phyloP scores from a whole-genome alignment of 2,888 invertebrate species.

The Serripes groenlandicus region DNA sequence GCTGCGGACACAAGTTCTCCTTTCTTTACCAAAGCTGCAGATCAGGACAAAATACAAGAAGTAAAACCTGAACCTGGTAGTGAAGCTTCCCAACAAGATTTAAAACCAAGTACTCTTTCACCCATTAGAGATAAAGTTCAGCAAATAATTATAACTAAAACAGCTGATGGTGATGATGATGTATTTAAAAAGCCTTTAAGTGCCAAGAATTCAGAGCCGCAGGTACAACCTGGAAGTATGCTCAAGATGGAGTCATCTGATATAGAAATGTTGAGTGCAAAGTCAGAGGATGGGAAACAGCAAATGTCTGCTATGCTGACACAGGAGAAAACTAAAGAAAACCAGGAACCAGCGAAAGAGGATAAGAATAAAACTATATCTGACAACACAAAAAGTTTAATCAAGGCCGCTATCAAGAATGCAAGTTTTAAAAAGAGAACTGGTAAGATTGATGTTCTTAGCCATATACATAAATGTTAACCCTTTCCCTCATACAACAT shows the following conservation, averaged over 20 bases:
- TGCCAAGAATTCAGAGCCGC: slow-evolving; percentile 51
- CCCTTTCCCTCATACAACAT: not conserved
- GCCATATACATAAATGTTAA: not conserved
- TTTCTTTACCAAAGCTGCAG: slow-evolving; percentile 1
- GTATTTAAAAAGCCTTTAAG: slow-evolving; percentile 69
- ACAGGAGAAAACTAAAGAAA: slow-evolving; percentile 54
- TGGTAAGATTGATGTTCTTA: slow-evolving; percentile 70
- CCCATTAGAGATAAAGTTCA: slow-evolving; percentile 1
- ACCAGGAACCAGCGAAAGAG: slow-evolving; percentile 57
- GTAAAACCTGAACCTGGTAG: not conserved
- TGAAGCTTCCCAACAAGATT: not conserved
- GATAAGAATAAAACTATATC: slow-evolving; percentile 78
- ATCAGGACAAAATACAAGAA: not conserved
- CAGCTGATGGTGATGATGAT: slow-evolving; percentile 43
- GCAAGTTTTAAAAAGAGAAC: slow-evolving; percentile 72
- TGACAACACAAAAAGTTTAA: slow-evolving; percentile 80
- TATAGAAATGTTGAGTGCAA: slow-evolving; percentile 84
- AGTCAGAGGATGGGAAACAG: slow-evolving; percentile 68
- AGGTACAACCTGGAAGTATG: slow-evolving; percentile 65
- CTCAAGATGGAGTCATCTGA: slow-evolving; percentile 68
- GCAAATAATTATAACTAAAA: slow-evolving; percentile 11
- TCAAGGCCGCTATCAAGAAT: slow-evolving; percentile 82
- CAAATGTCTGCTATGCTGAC: slow-evolving; percentile 36
- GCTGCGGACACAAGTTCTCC: slow-evolving; percentile 18
- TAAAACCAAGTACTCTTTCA: not conserved